Percentiles rank a stretch among this genome's conserved stretches.
Evolutionary conservation across 2,113 vertebrate genomes (phyloP).

Genomic region (Noctilio leporinus): DNA sequence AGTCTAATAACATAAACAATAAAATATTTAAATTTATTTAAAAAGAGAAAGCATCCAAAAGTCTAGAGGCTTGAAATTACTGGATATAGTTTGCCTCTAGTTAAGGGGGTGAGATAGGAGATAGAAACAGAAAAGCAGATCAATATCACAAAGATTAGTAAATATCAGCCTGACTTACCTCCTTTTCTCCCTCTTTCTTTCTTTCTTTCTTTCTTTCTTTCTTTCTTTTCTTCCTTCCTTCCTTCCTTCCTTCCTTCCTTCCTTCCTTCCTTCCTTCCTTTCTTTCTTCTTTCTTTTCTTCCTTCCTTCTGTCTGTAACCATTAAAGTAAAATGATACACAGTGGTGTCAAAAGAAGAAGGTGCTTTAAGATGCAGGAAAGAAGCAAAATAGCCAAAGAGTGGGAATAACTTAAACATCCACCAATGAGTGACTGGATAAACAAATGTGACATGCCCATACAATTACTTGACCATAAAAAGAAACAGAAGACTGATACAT

Average conservation of each 20-base stretch:
- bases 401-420: neutral
- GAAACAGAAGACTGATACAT: neutral
- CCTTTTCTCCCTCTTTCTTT: neutral
- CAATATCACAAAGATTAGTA: neutral
- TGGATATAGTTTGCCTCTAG: neutral
- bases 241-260: fast-evolving
- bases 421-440: neutral
- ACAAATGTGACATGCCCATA: neutral
- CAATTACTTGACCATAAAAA: neutral
- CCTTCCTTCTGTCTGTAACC: neutral
- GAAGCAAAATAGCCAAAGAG: neutral
- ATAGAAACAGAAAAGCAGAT: neutral
- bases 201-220: neutral
- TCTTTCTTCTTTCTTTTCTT: too few species aligned
- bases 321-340: neutral
- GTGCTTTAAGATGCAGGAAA: neutral
- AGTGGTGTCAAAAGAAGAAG: neutral
- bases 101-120: neutral
- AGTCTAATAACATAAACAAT: too few species aligned
- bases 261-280: fast-evolving
- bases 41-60: neutral
- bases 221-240: neutral
- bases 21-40: too few species aligned
- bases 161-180: neutral
- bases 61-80: neutral